These are phyloP conservation scores for Hippolais icterina DNA, from an alignment of 2,113 vertebrate genomes.

Conservation along the genomic window DNA sequence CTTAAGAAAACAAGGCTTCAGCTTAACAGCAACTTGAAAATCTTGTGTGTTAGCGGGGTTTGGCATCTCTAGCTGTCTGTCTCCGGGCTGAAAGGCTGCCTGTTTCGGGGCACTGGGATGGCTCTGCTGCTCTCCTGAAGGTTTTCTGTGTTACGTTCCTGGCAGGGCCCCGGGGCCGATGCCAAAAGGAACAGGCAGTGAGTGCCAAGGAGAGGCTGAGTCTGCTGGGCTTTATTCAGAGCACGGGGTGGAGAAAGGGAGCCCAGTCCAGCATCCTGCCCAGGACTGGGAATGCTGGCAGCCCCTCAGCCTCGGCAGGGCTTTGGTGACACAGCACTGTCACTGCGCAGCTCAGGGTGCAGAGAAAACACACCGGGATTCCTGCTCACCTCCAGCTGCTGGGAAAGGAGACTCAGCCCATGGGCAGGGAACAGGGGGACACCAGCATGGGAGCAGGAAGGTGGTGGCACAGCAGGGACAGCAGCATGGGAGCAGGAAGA, in stretches of 20 bases:
- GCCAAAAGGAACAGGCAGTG: slow-evolving; percentile 3
- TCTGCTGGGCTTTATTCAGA: not conserved
- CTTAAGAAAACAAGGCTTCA: not conserved
- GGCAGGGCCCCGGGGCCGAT: not conserved
- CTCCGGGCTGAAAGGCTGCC: slow-evolving; percentile 42
- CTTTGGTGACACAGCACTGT: accelerated
- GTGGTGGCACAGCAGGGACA: not conserved
- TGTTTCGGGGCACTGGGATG: not conserved
- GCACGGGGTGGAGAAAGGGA: not conserved
- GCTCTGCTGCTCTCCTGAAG: slow-evolving; percentile 8
- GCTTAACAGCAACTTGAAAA: not conserved
- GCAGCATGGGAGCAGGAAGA: not conserved
- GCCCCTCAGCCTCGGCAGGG: not conserved
- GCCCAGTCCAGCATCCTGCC: not conserved
- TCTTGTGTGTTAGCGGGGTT: not conserved
- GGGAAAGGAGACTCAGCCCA: not conserved
- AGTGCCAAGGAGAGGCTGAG: not conserved
- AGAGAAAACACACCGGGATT: accelerated
- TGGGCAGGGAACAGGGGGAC: accelerated
- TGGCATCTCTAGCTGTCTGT: slow-evolving; percentile 10
- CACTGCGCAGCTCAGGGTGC: not conserved
- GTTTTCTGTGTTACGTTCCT: not conserved
- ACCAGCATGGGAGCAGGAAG: accelerated
- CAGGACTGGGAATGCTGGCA: not conserved
- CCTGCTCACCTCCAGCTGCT: not conserved